phyloP scores from a whole-genome alignment of 2,797 vertebrate genomes.

The Syndactyla subalaris region DNA sequence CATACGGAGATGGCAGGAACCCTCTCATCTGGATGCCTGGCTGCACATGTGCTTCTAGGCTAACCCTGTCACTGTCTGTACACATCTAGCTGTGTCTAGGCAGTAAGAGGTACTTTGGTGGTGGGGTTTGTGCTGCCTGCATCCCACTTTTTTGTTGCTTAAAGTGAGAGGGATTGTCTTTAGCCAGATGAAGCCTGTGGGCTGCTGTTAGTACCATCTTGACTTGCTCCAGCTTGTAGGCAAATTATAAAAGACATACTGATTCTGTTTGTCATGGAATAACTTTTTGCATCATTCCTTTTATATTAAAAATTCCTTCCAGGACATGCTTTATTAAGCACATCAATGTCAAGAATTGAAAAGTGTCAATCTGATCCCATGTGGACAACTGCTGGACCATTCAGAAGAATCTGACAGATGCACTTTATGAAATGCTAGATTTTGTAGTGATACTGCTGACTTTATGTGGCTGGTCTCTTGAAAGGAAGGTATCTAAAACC shows the following conservation, averaged over 20 bases:
- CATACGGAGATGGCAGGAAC: background rate
- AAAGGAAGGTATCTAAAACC: background rate
- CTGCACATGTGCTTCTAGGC: background rate
- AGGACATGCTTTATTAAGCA: background rate
- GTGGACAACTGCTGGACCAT: background rate
- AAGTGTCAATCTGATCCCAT: background rate
- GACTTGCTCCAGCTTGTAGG: background rate
- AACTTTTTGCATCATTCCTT: background rate
- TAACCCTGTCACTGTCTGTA: background rate
- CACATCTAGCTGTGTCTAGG: background rate
- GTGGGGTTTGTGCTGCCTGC: background rate
- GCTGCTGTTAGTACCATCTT: background rate
- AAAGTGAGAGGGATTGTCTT: background rate
- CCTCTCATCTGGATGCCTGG: background rate
- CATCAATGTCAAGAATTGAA: background rate
- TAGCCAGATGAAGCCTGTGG: background rate
- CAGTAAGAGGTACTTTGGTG: background rate
- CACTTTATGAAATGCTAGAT: background rate
- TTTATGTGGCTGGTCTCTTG: background rate
- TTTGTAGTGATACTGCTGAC: background rate
- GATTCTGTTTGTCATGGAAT: background rate
- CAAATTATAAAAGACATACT: background rate
- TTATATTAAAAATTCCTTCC: background rate
- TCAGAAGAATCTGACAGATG: background rate
- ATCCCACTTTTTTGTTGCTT: background rate